Evolutionary conservation across 1,140 invertebrate genomes (phyloP), one percentile per base, ranked within the genome.

Genomic region (Atta colombica): DNA sequence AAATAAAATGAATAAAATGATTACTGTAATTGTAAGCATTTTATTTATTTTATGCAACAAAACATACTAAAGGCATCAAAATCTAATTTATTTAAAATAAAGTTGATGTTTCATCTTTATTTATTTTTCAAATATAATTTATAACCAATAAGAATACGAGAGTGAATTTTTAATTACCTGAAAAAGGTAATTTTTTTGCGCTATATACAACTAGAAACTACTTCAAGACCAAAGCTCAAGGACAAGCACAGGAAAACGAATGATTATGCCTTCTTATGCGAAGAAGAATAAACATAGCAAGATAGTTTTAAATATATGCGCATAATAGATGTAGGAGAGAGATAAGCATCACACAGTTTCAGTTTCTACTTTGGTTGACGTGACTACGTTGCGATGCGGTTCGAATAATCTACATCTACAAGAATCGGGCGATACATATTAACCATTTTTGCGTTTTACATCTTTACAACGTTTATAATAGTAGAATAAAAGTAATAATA

Each of bases 241-340:
- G 51, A 65, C 49, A 77, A 10, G 1, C 21, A 21, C 16, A 6
- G 39, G 63, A 55, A 84, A 84, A 74, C 25, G n/a, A 12, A 60
- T 49, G 86, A 89, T 82, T 87, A 75, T 65, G 16, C 21, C 16
- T 89, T 72, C 61, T 51, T 39, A 61, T 35, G 21, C n/a, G 21
- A 8, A 65, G 58, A 8, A 61, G 53, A 65, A 39, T 58, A 21
- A 89, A 49, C 49, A 25, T 25, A 39, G 85, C 35, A 58, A 21
- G 65, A 78, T 55, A 86, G 71, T 85, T 89, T 66, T 28, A 87
- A 89, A 90, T 82, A 18, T 87, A 90, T 87, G 88, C 72, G 87
- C 88, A 89, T 90, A 89, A 87, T 90, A 89, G 88, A 90, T 90
- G 58, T 61, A 39, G 39, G 39, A 10, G 66, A 69, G 12, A 89